Evolutionary conservation across 2,113 vertebrate genomes (phyloP).

Genomic region (Nothobranchius kuhntae): DNA sequence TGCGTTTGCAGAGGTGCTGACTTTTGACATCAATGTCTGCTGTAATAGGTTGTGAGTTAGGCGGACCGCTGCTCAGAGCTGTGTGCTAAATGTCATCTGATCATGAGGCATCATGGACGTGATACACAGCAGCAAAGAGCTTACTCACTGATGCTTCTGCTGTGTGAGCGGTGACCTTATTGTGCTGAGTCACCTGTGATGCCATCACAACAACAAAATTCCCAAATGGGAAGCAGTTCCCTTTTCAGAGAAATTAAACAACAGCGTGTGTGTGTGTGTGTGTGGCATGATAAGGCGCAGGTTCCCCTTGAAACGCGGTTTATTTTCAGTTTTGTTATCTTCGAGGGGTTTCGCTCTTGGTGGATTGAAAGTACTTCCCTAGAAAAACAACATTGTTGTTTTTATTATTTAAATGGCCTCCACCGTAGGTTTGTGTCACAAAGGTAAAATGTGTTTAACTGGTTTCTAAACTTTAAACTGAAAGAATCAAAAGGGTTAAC

Average conservation of each 20-base stretch:
- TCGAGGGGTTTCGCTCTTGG: neutral
- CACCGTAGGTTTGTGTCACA: too few species aligned
- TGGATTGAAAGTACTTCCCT: neutral
- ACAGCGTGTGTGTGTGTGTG: accelerated
- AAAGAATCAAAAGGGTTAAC: too few species aligned
- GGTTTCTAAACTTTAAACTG: too few species aligned
- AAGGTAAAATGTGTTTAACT: too few species aligned
- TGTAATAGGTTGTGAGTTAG: neutral
- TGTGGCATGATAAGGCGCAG: neutral
- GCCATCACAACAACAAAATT: constrained; percentile 17
- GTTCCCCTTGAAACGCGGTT: constrained; percentile 34
- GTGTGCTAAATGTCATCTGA: constrained; percentile 19
- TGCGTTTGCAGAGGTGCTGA: constrained; percentile 14
- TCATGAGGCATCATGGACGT: neutral
- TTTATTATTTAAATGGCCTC: too few species aligned
- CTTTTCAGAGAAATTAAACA: constrained; percentile 11
- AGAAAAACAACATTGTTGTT: neutral
- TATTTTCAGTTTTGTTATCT: constrained; percentile 35
- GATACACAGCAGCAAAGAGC: neutral
- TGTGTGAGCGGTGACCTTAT: neutral
- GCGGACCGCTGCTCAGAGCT: neutral
- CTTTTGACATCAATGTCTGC: constrained; percentile 19
- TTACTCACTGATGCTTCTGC: too few species aligned
- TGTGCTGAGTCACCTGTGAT: neutral
- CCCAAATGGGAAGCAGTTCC: constrained; percentile 18